Evolutionary conservation across 2,113 vertebrate genomes (phyloP), one percentile per base, ranked within the genome.

Genomic region (Leucopsar rothschildi): DNA sequence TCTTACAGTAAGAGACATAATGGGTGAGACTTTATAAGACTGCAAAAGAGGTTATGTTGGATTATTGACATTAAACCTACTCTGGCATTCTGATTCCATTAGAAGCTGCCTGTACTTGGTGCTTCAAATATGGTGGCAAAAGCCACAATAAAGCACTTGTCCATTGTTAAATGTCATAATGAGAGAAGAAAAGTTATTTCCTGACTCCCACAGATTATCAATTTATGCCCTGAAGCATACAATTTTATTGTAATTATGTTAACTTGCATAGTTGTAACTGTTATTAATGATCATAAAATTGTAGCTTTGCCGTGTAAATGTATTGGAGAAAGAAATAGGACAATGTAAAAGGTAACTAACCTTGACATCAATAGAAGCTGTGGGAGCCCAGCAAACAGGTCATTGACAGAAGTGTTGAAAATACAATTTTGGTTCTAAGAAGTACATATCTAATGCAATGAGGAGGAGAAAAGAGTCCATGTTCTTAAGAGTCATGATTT

Each of bases 281-380:
- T 90, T 96, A 94, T 75, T 90, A 95, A 95, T 81, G 82, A 81
- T 75, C 66, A 63, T 80, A 82, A 92, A 90, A 35, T 81, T 88
- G 79, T 92, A 86, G 20, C 35, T 90, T 90, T 88, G 19, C 25
- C 33, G 71, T 95, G 85, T 95, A 94, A 85, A 86, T 73, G 17
- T 83, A 81, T 13, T 59, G 47, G 24, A 95, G 75, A 94, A 93
- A 82, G 64, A 79, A 93, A 82, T 3, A 77, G n/a, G 40, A 86
- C 47, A 65, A 88, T 42, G 75, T 88, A 81, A 93, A 77, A 80
- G 3, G 35, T 88, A 96, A 92, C 92, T 94, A 95, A 83, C 76
- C 93, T 88, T 88, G 88, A 86, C 85, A 90, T 93, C 85, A 80
- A 33, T 15, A 55, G 53, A n/a, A 91, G 59, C 66, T 78, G 52